These are phyloP conservation scores for Reticulitermes speratus DNA, from an alignment of 1,140 invertebrate genomes.

Conservation along the genomic window DNA sequence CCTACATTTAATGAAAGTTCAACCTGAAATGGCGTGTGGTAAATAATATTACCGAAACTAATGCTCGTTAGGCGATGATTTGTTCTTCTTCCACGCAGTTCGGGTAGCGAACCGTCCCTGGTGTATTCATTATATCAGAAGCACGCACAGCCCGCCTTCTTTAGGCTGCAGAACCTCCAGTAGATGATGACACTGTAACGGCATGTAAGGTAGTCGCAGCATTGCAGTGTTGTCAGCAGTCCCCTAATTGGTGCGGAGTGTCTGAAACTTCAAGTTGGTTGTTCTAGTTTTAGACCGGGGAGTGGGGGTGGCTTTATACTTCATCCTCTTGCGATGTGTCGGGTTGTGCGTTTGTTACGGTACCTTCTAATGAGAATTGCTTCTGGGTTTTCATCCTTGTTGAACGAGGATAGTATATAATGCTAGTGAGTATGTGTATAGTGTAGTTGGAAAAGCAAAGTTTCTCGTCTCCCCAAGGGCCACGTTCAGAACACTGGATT, in stretches of 20 bases:
- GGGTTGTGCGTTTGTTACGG: neutral
- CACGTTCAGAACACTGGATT: neutral
- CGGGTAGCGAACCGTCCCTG: neutral
- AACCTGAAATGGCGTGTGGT: too few species aligned
- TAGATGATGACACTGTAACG: neutral
- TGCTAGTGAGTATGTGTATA: neutral
- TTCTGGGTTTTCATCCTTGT: constrained; percentile 6
- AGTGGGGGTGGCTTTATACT: neutral
- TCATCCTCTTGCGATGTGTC: constrained; percentile 3
- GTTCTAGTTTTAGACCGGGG: neutral
- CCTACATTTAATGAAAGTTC: too few species aligned
- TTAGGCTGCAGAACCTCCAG: neutral
- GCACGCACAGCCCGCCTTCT: neutral
- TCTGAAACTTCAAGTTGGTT: constrained; percentile 14
- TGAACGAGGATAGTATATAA: constrained; percentile 7
- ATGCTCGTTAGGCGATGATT: neutral
- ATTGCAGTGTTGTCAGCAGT: constrained; percentile 1
- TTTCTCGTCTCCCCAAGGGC: constrained; percentile 2
- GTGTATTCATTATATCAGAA: constrained; percentile 4
- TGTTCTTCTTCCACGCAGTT: neutral
- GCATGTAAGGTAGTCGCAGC: neutral
- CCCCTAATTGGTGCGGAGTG: neutral
- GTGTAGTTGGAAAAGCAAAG: neutral
- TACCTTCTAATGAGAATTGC: constrained; percentile 5
- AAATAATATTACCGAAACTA: too few species aligned